Evolutionary conservation across 2,888 invertebrate genomes (phyloP).

Genomic region (Idaea straminata): DNA sequence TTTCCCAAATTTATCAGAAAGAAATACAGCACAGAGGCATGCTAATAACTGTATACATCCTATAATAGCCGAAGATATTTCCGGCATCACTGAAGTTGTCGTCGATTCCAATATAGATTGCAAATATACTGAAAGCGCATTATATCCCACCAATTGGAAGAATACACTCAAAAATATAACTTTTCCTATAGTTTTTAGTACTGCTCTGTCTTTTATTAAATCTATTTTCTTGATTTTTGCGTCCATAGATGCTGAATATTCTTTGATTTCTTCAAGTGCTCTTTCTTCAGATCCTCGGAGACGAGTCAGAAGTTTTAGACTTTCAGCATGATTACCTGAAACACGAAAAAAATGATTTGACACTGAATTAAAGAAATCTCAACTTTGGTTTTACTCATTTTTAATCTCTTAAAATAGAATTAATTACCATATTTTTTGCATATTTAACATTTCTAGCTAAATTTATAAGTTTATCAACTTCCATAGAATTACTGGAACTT

Average conservation of each 20-base stretch:
- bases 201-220: constrained; percentile 14
- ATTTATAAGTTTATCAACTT: no score
- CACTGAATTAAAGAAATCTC: neutral
- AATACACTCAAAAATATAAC: constrained; percentile 15
- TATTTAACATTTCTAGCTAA: no score
- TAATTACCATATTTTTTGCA: neutral
- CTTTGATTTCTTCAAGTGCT: constrained; percentile 20
- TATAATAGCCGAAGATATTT: constrained; percentile 3
- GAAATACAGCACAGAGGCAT: neutral
- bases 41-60: constrained; percentile 3
- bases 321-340: constrained; percentile 32
- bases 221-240: constrained; percentile 7
- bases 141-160: constrained; percentile 20
- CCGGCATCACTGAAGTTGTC: neutral
- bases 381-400: neutral
- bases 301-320: constrained; percentile 26
- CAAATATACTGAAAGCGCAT: constrained; percentile 15
- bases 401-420: constrained; percentile 3
- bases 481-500: no score
- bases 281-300: constrained; percentile 14
- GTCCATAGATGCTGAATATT: constrained; percentile 10
- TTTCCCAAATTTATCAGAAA: constrained; percentile 3
- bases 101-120: constrained; percentile 21
- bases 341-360: constrained; percentile 3
- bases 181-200: constrained; percentile 22